Conservation (phyloP, 2,113 vertebrate species). For the Ciconia boyciana region DNA sequence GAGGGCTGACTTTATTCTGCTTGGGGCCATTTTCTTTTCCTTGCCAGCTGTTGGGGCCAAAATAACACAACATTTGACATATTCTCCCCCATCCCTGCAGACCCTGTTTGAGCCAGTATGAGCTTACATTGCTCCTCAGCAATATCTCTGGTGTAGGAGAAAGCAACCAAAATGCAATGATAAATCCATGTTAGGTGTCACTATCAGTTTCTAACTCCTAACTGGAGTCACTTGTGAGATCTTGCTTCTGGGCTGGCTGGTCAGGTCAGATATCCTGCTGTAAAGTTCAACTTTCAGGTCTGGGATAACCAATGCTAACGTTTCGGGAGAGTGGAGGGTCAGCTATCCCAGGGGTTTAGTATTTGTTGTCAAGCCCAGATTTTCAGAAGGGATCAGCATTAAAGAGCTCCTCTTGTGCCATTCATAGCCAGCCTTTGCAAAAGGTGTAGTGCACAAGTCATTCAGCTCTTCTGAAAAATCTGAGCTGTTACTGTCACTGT, state of each 20-base stretch:
- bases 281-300: neutral
- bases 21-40: neutral
- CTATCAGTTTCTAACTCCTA: neutral
- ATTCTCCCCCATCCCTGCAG: neutral
- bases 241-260: neutral
- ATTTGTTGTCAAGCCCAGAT: neutral
- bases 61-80: neutral
- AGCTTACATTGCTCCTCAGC: neutral
- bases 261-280: neutral
- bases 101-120: neutral
- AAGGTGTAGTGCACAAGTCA: neutral
- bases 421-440: neutral
- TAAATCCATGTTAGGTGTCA: neutral
- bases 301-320: neutral
- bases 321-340: neutral
- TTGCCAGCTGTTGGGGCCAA: neutral
- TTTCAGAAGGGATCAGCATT: neutral
- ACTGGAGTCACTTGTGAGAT: neutral
- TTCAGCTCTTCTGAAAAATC: neutral
- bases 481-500: slow-evolving; percentile 19
- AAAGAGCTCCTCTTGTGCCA: neutral
- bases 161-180: neutral
- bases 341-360: neutral
- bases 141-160: neutral
- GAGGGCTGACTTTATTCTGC: neutral